Evolutionary conservation across 2,888 invertebrate genomes (phyloP), one percentile per base, ranked within the genome.

Genomic region (Phortica okadai): DNA sequence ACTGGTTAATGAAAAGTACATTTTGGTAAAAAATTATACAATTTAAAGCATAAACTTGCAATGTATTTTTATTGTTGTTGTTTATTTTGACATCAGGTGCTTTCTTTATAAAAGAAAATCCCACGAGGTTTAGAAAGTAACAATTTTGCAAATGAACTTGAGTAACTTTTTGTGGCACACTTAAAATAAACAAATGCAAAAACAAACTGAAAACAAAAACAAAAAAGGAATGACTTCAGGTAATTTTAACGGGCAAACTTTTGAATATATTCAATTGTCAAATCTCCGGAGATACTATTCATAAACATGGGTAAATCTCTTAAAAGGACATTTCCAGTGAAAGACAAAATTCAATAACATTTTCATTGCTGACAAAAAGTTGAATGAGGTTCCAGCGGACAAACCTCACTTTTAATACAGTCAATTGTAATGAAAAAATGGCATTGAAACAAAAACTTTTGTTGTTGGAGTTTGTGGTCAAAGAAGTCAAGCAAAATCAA

Each of bases 261-360:
- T 84, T 79, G 83, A 84, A 84, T 84, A 81, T 84, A 84, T 84
- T 84, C 83, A 84, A 84, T 84, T 83, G 83, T 82, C 77, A 70
- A 77, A 50, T 58, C 76, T 64, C 74, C 33, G 69, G 78, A 74
- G 81, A 78, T 74, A 66, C 73, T 62, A 11, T 25, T 25, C 4
- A 64, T 64, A 64, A 64, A 64, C 41, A 64, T 14, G 41, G 45
- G 45, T 50, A 69, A 69, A 73, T 77, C 62, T 64, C 74, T 54
- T 74, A 41, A 74, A 80, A 79, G 80, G 80, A 84, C 83, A 84
- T 83, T 78, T 77, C 66, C n/a, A 41, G 1, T 42, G 21, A 14
- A 44, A 33, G 44, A 21, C 59, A 45, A 58, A 73, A 59, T 45
- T 44, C 69, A 69, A 69, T 44, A 73, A 45, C 41, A 44, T 59